Percentiles rank a stretch among this genome's conserved stretches.
Conservation (phyloP, 1,140 invertebrate species). For the Tetraneura akinire region DNA sequence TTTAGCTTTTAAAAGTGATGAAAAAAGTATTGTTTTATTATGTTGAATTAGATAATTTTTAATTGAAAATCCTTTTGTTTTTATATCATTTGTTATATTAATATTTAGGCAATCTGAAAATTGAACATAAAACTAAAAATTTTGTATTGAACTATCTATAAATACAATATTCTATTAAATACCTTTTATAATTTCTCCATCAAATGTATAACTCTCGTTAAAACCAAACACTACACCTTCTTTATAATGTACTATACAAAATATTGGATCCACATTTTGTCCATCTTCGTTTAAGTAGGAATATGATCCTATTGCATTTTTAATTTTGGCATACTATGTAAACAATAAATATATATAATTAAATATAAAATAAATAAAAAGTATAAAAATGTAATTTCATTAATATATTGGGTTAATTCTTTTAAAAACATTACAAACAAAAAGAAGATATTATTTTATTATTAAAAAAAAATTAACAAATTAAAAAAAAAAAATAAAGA, state of each 20-base stretch:
- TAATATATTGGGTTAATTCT: too few species aligned
- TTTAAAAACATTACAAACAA: too few species aligned
- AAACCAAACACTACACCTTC: slow-evolving; percentile 82
- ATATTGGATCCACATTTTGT: slow-evolving; percentile 66
- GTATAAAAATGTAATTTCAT: too few species aligned
- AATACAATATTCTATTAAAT: neutral
- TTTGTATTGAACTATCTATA: neutral
- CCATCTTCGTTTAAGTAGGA: slow-evolving; percentile 79
- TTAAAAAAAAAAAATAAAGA: too few species aligned
- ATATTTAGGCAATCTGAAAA: slow-evolving; percentile 56
- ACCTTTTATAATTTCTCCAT: slow-evolving; percentile 72
- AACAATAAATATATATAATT: slow-evolving; percentile 41
- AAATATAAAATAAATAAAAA: too few species aligned
- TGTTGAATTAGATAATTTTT: slow-evolving; percentile 65
- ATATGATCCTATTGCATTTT: slow-evolving; percentile 83
- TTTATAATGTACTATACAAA: slow-evolving; percentile 79
- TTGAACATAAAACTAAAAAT: slow-evolving; percentile 30
- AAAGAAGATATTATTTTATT: too few species aligned
- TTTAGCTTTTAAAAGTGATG: slow-evolving; percentile 71
- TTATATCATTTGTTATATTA: slow-evolving; percentile 19
- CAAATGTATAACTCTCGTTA: slow-evolving; percentile 89
- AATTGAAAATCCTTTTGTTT: slow-evolving; percentile 62
- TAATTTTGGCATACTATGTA: slow-evolving; percentile 75
- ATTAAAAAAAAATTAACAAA: too few species aligned
- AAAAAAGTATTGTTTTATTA: slow-evolving; percentile 72